Evolutionary conservation across 2,797 vertebrate genomes (phyloP).

Genomic region (Nothura maculosa): DNA sequence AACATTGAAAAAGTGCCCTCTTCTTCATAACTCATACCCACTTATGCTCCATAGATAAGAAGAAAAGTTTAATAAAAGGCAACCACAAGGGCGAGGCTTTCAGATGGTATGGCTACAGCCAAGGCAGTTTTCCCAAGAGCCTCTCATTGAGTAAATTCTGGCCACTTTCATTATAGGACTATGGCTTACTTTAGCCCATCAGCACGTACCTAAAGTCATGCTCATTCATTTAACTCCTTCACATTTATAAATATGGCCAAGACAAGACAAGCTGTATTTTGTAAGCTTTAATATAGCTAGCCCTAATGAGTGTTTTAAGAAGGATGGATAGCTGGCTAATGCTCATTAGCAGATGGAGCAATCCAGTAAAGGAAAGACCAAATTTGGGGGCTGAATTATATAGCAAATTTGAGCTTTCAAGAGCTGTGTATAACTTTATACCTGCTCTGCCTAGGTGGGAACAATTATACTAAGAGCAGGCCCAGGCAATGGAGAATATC

Average conservation of each 20-base stretch:
- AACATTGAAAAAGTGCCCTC: background rate
- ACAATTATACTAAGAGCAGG: slow-evolving; percentile 27
- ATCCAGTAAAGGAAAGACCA: slow-evolving; percentile 15
- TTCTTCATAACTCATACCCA: background rate
- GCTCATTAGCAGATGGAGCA: background rate
- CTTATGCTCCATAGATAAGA: background rate
- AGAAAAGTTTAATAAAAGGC: slow-evolving; percentile 16
- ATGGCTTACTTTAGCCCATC: slow-evolving; percentile 16
- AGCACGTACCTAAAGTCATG: background rate
- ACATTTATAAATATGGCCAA: slow-evolving; percentile 22
- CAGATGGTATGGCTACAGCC: background rate
- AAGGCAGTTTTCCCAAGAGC: background rate
- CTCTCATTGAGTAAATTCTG: background rate
- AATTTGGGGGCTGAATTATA: background rate
- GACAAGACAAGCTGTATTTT: background rate
- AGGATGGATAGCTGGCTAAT: background rate
- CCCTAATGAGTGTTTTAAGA: background rate
- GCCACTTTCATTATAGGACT: background rate
- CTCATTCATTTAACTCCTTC: background rate
- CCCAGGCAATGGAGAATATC: background rate
- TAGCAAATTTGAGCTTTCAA: background rate
- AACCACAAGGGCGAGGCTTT: background rate
- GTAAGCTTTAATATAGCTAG: background rate
- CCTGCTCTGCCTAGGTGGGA: background rate
- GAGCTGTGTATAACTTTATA: slow-evolving; percentile 10